Evolutionary conservation across 2,113 vertebrate genomes (phyloP).

Genomic region (Dipodomys stephensi): DNA sequence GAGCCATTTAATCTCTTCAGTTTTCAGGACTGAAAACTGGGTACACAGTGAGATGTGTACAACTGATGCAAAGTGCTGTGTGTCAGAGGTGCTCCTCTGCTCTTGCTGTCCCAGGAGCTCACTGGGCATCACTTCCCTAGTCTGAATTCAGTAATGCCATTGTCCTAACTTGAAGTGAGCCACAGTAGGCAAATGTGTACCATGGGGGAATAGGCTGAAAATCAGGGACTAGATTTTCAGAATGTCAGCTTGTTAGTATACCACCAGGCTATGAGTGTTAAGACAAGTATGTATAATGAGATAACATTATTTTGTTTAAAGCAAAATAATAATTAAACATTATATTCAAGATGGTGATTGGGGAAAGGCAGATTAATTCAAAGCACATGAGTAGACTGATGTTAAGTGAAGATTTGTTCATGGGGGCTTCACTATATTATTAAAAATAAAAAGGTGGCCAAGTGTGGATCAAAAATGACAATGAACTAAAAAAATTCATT

Average conservation of each 20-base stretch:
- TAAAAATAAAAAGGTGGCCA: conserved; percentile 3
- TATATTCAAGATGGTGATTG: conserved; percentile 33
- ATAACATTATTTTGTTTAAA: conserved; percentile 32
- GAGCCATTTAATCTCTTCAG: neutral
- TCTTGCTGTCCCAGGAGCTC: neutral
- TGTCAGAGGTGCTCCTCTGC: neutral
- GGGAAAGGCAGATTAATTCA: neutral
- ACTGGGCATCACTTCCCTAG: neutral
- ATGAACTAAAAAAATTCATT: conserved; percentile 39
- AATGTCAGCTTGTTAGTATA: neutral
- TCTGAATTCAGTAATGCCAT: neutral
- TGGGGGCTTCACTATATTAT: neutral
- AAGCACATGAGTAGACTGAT: neutral
- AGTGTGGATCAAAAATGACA: neutral
- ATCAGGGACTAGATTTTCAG: conserved; percentile 29
- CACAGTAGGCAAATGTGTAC: neutral
- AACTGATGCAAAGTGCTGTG: neutral
- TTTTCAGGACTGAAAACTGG: conserved; percentile 43
- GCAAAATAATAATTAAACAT: neutral
- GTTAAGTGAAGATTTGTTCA: conserved; percentile 20
- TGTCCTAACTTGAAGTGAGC: neutral
- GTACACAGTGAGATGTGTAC: neutral
- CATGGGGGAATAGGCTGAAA: neutral
- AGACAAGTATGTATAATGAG: neutral
- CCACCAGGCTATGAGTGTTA: neutral